Percentiles rank a stretch among this genome's conserved stretches.
These are phyloP conservation scores for Amblyopsis hoosieri DNA, from an alignment of 2,797 vertebrate genomes.

Conservation along the genomic window DNA sequence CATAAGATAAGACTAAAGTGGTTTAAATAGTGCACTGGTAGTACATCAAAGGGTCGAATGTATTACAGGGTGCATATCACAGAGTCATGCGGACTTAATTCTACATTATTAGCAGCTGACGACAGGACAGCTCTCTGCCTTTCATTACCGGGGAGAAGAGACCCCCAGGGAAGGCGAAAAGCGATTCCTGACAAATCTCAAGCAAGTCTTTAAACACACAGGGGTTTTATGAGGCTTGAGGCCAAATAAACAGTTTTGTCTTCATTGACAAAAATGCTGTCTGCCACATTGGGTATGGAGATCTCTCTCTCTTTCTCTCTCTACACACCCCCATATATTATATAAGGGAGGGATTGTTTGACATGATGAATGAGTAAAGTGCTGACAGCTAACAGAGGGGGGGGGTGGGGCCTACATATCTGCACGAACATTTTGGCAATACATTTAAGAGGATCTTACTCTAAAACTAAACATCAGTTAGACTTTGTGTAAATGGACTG, in stretches of 20 bases:
- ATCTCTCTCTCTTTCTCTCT: too few relatives aligned
- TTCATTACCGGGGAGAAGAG: slow-evolving; percentile 57
- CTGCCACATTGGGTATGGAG: not conserved
- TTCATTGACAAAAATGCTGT: slow-evolving; percentile 9
- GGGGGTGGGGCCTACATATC: slow-evolving; percentile 9
- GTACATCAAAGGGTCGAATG: slow-evolving; percentile 56
- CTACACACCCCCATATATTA: slow-evolving; percentile 13
- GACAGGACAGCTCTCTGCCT: slow-evolving; percentile 64
- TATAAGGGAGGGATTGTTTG: slow-evolving; percentile 20
- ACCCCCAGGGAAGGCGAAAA: slow-evolving; percentile 43
- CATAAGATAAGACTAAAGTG: slow-evolving; percentile 5
- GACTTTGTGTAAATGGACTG: not conserved
- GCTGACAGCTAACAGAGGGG: slow-evolving; percentile 50
- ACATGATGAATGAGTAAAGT: slow-evolving; percentile 59
- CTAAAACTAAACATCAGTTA: not conserved
- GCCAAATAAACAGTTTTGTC: slow-evolving; percentile 21
- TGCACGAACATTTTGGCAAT: slow-evolving; percentile 1
- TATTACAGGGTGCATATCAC: slow-evolving; percentile 45
- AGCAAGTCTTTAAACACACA: slow-evolving; percentile 15
- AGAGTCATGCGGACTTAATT: slow-evolving; percentile 49
- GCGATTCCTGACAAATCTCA: slow-evolving; percentile 41
- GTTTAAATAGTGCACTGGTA: slow-evolving; percentile 18
- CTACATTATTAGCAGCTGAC: slow-evolving; percentile 67
- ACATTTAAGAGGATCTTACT: not conserved
- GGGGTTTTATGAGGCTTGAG: slow-evolving; percentile 16